Evolutionary conservation across 2,113 vertebrate species (phyloP).

Genomic region (Protobothrops flavoviridis): DNA sequence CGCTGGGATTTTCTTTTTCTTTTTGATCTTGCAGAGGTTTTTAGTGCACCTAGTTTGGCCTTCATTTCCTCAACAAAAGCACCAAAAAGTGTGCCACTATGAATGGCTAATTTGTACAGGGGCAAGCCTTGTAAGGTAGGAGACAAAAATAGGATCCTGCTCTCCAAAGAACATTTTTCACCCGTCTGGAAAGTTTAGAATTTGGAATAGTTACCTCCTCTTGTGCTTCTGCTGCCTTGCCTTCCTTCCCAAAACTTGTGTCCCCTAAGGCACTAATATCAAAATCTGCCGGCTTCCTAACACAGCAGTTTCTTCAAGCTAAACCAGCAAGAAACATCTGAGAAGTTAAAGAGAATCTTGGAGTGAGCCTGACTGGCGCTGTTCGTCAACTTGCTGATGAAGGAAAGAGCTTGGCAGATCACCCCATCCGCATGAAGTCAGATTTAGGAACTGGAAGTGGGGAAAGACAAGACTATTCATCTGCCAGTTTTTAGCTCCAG

Average conservation of each 20-base stretch:
- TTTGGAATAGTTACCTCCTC: not conserved
- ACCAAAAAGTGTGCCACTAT: not conserved
- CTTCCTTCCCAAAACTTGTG: conserved; percentile 51
- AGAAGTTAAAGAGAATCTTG: conserved; percentile 47
- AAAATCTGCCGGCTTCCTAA: conserved; percentile 62
- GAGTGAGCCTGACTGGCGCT: not conserved
- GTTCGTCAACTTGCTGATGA: not conserved
- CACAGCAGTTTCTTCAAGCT: conserved; percentile 58
- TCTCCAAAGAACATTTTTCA: conserved; percentile 50
- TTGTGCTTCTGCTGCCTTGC: conserved; percentile 5
- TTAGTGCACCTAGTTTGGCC: not conserved
- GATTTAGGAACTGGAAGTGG: not conserved
- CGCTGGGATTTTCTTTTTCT: not conserved
- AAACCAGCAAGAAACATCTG: conserved; percentile 50
- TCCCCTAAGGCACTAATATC: conserved; percentile 75
- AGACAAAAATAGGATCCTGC: conserved; percentile 47
- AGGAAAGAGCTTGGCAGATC: not conserved
- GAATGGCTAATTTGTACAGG: not conserved
- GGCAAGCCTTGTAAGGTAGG: conserved; percentile 30
- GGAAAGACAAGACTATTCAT: not conserved
- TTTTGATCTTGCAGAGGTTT: not conserved
- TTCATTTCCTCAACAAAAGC: not conserved
- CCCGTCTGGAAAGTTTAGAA: conserved; percentile 7
- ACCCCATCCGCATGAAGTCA: not conserved
- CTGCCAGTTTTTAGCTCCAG: not conserved